phyloP scores from a whole-genome alignment of 2,888 invertebrate species.

The Galerucella nymphaeae region DNA sequence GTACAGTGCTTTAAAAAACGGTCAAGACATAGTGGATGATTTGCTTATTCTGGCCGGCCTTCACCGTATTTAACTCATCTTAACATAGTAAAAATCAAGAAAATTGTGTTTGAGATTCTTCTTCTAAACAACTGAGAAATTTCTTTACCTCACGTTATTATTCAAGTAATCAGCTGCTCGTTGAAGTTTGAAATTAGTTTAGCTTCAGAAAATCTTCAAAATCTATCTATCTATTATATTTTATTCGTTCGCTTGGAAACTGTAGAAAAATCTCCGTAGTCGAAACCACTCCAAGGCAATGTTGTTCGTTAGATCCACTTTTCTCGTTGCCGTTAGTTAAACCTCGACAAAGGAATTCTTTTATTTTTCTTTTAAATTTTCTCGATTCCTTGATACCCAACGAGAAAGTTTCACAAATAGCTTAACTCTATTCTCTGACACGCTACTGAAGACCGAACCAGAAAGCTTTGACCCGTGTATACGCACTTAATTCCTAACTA shows the following conservation, averaged over 20 bases:
- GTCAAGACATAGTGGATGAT: too few species aligned
- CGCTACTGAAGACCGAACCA: constrained; percentile 28
- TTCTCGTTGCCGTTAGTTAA: constrained; percentile 13
- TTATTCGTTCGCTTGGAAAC: not conserved
- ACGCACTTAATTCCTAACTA: constrained; percentile 44
- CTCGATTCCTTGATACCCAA: constrained; percentile 27
- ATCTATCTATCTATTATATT: not conserved
- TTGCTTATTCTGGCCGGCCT: too few species aligned
- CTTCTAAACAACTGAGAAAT: too few species aligned
- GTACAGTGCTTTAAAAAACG: too few species aligned
- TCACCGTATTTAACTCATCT: too few species aligned
- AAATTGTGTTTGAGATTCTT: too few species aligned
- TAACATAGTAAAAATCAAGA: too few species aligned
- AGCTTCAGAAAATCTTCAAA: not conserved
- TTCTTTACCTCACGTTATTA: too few species aligned
- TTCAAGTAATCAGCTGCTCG: too few species aligned
- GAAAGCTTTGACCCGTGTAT: constrained; percentile 37
- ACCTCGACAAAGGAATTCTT: constrained; percentile 17
- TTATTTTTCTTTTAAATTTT: constrained; percentile 24
- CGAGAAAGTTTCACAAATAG: constrained; percentile 24
- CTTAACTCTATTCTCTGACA: constrained; percentile 39
- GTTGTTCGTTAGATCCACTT: not conserved
- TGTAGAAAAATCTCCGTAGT: too few species aligned
- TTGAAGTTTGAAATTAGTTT: too few species aligned
- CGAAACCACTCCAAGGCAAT: not conserved